These are phyloP conservation scores for Schizopygopsis malacanthus DNA, from an alignment of 2,797 vertebrate species.

Conservation along the genomic window DNA sequence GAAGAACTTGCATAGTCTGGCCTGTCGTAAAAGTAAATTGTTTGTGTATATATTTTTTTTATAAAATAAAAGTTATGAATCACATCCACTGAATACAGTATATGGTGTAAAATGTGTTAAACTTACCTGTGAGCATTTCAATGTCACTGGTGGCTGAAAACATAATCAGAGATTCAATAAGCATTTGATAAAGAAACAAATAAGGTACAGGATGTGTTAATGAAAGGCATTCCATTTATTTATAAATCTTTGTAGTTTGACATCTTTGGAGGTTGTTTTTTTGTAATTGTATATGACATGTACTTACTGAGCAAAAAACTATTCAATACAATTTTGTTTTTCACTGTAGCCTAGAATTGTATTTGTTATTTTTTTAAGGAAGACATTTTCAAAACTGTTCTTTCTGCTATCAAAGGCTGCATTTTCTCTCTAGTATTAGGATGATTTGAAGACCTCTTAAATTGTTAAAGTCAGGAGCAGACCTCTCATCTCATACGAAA, in stretches of 20 bases:
- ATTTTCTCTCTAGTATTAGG: background rate
- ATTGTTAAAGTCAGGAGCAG: constrained; percentile 17
- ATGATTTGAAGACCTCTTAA: background rate
- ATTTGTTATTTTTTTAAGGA: background rate
- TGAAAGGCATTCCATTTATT: background rate
- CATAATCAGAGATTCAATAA: background rate
- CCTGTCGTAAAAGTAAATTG: background rate
- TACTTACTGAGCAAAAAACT: no score
- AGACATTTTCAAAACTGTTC: background rate
- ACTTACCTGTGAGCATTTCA: background rate
- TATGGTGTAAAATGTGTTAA: background rate
- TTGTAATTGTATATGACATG: background rate
- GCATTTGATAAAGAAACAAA: background rate
- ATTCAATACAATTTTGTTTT: background rate
- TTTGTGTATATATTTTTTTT: no score
- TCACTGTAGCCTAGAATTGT: no score
- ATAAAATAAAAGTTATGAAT: background rate
- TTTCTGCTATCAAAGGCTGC: background rate
- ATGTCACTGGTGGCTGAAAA: background rate
- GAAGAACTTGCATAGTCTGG: background rate
- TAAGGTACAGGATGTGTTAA: background rate
- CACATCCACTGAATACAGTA: background rate
- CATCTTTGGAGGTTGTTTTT: no score
- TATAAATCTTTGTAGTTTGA: background rate
- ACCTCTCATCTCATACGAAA: constrained; percentile 6